phyloP scores from a whole-genome alignment of 2,888 invertebrate genomes.

The Galerucella nymphaeae region DNA sequence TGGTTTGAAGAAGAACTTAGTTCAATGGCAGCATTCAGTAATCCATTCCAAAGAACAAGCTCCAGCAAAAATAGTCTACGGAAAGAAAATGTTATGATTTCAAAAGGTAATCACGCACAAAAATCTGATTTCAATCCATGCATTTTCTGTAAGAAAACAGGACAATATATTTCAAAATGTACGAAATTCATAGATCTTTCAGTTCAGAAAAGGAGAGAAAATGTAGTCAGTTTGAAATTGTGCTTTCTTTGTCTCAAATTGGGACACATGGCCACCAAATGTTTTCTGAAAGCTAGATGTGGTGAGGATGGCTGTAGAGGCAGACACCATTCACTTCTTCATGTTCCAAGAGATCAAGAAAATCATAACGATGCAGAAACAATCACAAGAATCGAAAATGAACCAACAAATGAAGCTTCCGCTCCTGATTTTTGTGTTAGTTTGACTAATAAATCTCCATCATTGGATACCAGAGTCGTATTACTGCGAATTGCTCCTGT shows the following conservation, averaged over 20 bases:
- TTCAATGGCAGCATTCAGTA: conserved; percentile 6
- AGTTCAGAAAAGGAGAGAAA: conserved; percentile 6
- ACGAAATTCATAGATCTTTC: no score
- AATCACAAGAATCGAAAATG: neutral
- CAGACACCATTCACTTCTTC: neutral
- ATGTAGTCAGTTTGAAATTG: neutral
- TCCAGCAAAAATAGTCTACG: neutral
- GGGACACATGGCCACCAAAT: neutral
- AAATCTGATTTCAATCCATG: neutral
- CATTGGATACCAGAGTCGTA: no score
- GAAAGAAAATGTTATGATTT: conserved; percentile 17
- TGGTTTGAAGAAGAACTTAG: no score
- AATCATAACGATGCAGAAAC: neutral
- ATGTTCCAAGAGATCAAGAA: neutral
- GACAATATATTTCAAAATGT: no score
- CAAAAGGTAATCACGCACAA: conserved; percentile 1
- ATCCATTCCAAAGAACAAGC: conserved; percentile 18
- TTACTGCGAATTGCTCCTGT: neutral
- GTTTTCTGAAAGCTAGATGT: neutral
- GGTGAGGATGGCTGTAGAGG: neutral
- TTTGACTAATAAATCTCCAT: no score
- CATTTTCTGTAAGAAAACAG: conserved; percentile 4
- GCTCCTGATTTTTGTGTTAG: no score
- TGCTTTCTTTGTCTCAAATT: neutral
- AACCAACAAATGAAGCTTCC: no score